Conservation (phyloP, 2,888 invertebrate genomes). For the Arctia plantaginis region DNA sequence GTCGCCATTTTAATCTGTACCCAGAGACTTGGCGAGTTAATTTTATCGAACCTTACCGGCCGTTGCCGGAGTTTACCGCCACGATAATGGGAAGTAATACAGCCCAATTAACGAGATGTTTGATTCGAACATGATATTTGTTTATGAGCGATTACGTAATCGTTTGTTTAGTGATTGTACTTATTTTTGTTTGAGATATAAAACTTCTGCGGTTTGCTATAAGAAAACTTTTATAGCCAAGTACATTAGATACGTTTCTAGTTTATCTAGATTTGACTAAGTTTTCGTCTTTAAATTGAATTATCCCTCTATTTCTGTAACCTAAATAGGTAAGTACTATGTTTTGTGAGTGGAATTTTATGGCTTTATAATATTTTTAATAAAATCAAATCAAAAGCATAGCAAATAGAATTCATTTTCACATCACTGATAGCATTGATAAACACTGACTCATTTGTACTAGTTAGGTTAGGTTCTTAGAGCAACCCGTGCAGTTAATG, state of each 20-base stretch:
- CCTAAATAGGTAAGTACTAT: background rate
- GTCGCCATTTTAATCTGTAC: constrained; percentile 12
- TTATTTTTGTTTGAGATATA: background rate
- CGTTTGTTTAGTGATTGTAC: background rate
- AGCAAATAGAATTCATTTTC: background rate
- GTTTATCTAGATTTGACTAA: background rate
- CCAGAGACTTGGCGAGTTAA: constrained; percentile 9
- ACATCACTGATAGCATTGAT: background rate
- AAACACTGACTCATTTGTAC: background rate
- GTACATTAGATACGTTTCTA: background rate
- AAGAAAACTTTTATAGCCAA: background rate
- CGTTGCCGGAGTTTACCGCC: constrained; percentile 11
- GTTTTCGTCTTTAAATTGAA: background rate
- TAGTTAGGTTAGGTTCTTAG: background rate
- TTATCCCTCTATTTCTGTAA: background rate
- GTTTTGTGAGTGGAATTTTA: background rate
- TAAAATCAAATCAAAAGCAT: background rate
- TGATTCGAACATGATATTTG: constrained; percentile 5
- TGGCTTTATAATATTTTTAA: background rate
- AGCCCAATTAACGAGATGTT: constrained; percentile 4
- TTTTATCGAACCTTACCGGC: constrained; percentile 19
- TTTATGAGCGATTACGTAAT: constrained; percentile 5
- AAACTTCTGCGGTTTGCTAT: background rate
- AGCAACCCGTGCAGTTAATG: background rate
- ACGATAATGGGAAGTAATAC: constrained; percentile 10